A percentile compares a stretch with the other conserved stretches of the same genome.
phyloP scores from a whole-genome alignment of 1,140 invertebrate species.

The Orius insidiosus region DNA sequence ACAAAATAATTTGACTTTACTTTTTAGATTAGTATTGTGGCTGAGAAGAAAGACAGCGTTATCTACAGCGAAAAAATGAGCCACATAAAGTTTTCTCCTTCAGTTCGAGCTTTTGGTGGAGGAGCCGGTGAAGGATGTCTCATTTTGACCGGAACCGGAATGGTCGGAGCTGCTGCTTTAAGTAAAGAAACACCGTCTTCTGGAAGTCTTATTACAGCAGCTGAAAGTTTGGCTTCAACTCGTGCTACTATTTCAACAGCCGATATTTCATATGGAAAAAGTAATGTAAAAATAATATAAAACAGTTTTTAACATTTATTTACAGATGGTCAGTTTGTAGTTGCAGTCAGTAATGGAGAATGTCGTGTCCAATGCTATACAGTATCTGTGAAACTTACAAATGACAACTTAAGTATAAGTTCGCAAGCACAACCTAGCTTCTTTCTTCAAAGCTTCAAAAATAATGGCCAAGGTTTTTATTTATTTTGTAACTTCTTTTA shows the following conservation, averaged over 20 bases:
- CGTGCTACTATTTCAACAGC: slow-evolving; percentile 56
- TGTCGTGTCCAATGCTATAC: slow-evolving; percentile 57
- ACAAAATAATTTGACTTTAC: neutral
- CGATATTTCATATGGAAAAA: slow-evolving; percentile 56
- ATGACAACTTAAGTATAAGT: slow-evolving; percentile 37
- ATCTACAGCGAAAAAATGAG: slow-evolving; percentile 75
- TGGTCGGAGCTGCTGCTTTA: slow-evolving; percentile 52
- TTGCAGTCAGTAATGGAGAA: slow-evolving; percentile 55
- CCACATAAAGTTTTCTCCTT: slow-evolving; percentile 53
- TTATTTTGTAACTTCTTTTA: neutral
- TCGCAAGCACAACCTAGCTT: slow-evolving; percentile 67
- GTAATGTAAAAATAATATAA: slow-evolving; percentile 26
- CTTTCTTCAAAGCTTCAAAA: slow-evolving; percentile 45
- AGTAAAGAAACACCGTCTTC: slow-evolving; percentile 28
- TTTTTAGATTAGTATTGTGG: slow-evolving; percentile 33
- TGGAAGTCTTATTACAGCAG: slow-evolving; percentile 27
- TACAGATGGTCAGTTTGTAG: slow-evolving; percentile 57
- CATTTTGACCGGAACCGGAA: slow-evolving; percentile 63
- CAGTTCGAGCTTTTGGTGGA: slow-evolving; percentile 71
- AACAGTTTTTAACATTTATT: slow-evolving; percentile 14
- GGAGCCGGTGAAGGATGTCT: slow-evolving; percentile 63
- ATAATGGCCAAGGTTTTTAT: slow-evolving; percentile 11
- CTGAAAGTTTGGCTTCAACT: slow-evolving; percentile 52
- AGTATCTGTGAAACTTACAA: slow-evolving; percentile 40
- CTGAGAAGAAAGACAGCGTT: slow-evolving; percentile 63